Evolutionary conservation across 1,140 invertebrate species (phyloP), one percentile per base, ranked within the genome.

Genomic region (Brachionus angularis): DNA sequence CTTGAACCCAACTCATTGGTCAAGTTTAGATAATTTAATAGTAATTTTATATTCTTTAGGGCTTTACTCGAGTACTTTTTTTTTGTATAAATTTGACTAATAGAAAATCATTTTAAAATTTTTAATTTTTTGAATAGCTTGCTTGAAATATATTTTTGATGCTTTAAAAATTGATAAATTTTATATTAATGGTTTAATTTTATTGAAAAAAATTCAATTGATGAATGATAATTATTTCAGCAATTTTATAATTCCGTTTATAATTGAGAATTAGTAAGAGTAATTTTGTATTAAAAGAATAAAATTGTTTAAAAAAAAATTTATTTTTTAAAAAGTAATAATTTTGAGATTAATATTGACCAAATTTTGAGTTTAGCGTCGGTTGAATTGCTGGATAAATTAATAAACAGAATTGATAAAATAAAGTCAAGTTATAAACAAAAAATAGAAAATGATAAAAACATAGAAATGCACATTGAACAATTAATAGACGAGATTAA

Each of bases 11-110:
- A 27, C 18, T 5, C 47, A 67, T 36, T 67, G 62, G 62, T 42
- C 62, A 23, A 67, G 62, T 29, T 50, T 67, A 29, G 62, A 67
- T 29, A 27, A 67, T 18, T 10, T 67, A 46, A 50, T 67, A 34
- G 31, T 67, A 8, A 25, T 67, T 25, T 34, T 67, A 18, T 67
- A 27, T 36, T 14, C 62, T n/a, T 12, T 50, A 14, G 62, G 62
- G 33, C 46, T 47, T 34, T 67, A 16, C 18, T 21, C 42, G 8
- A 14, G 53, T 58, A 58, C 36, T 39, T 12, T 12, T 36, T 55
- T n/a, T n/a, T n/a, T n/a, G n/a, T n/a, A n/a, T n/a, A n/a, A n/a
- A n/a, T n/a, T n/a, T n/a, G n/a, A n/a, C n/a, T n/a, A n/a, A n/a
- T n/a, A n/a, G n/a, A n/a, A n/a, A 18, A 21, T 5, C 4, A 16